Evolutionary conservation across 2,113 vertebrate genomes (phyloP).

Genomic region (Suncus etruscus): DNA sequence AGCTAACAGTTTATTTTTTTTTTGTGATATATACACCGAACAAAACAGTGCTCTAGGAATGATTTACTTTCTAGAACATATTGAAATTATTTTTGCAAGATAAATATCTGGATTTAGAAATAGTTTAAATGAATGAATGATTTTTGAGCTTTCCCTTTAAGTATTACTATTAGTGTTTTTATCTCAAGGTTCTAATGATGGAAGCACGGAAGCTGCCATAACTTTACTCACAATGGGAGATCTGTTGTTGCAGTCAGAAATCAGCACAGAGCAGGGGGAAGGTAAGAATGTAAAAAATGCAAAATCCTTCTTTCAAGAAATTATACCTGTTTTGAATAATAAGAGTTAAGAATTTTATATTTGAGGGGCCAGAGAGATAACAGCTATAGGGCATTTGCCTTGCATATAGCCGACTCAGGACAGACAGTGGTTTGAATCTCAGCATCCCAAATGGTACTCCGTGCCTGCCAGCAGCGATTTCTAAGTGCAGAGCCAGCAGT

Average conservation of each 20-base stretch:
- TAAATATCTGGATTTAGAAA: constrained; percentile 27
- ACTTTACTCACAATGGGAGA: constrained; percentile 94
- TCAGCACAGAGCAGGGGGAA: constrained; percentile 68
- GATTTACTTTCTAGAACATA: background rate
- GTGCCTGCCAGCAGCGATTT: too few relatives aligned
- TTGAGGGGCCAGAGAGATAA: too few relatives aligned
- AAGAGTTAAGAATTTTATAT: background rate
- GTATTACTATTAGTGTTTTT: constrained; percentile 57
- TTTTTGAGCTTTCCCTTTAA: background rate
- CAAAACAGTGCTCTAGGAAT: background rate
- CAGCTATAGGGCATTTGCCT: too few relatives aligned
- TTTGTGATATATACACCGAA: background rate
- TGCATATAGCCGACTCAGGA: too few relatives aligned
- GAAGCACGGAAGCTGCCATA: constrained; percentile 94
- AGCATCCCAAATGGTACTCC: too few relatives aligned
- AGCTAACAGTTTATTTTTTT: constrained; percentile 18
- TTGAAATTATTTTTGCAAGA: background rate
- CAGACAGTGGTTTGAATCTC: too few relatives aligned
- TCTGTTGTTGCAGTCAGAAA: constrained; percentile 85
- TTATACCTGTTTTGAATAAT: background rate
- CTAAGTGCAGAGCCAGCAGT: too few relatives aligned
- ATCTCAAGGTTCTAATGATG: constrained; percentile 87
- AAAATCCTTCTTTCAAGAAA: constrained; percentile 26
- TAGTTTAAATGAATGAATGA: constrained; percentile 1
- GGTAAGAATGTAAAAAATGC: constrained; percentile 80